These are phyloP conservation scores for Rhagonycha fulva DNA, from an alignment of 2,888 invertebrate genomes.

Conservation along the genomic window DNA sequence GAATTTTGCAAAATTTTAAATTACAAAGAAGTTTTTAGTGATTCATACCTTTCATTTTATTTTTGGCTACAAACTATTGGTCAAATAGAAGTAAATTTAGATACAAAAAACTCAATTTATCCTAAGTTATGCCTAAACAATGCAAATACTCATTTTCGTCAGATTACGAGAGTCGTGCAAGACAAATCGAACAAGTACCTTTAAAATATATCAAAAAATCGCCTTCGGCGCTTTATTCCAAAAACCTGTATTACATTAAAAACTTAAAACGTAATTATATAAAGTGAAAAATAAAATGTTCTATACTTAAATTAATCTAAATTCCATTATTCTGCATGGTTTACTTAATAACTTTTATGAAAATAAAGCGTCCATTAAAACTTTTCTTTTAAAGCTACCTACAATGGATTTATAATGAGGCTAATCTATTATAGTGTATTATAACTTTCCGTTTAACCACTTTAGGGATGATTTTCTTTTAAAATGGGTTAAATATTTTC, in stretches of 20 bases:
- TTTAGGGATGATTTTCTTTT: neutral
- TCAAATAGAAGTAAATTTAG: no score
- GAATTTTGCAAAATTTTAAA: neutral
- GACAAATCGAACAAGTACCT: no score
- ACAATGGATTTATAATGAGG: neutral
- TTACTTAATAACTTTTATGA: neutral
- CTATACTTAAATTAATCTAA: neutral
- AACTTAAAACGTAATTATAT: neutral
- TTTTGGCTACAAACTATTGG: no score
- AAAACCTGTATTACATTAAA: no score
- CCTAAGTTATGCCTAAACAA: no score
- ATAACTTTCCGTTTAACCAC: neutral
- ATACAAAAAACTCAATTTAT: no score
- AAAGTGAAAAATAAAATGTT: no score
- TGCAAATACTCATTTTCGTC: no score
- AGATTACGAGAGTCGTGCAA: no score
- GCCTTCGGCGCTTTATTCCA: neutral
- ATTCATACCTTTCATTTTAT: no score
- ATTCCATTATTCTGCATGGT: neutral
- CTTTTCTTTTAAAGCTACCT: neutral
- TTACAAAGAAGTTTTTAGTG: no score
- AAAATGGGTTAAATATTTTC: conserved; percentile 3
- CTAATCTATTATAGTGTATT: neutral
- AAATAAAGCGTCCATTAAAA: neutral
- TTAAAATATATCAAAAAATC: neutral